These are phyloP conservation scores for Sarcophaga variegata DNA, from an alignment of 2,888 invertebrate genomes.

Conservation along the genomic window DNA sequence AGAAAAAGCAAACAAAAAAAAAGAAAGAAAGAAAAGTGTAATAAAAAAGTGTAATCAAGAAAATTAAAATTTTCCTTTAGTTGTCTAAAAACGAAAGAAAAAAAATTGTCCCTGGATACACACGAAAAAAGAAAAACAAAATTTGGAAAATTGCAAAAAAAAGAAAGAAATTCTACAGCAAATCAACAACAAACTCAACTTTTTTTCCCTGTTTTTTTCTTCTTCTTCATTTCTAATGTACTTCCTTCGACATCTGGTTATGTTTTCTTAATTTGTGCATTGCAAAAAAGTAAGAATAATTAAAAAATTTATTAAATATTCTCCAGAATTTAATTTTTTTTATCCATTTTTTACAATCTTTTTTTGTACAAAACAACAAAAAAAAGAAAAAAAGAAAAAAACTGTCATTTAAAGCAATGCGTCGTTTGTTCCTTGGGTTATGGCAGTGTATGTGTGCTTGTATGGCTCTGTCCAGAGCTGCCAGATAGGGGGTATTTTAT, in stretches of 20 bases:
- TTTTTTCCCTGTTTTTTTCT: neutral
- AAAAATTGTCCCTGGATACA: constrained; percentile 35
- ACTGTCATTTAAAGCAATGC: constrained; percentile 57
- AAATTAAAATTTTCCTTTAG: constrained; percentile 14
- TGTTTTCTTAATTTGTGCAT: neutral
- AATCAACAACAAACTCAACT: neutral
- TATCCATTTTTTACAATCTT: neutral
- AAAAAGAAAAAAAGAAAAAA: constrained; percentile 19
- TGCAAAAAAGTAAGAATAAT: neutral
- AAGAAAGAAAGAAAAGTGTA: constrained; percentile 22
- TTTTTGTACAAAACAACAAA: neutral
- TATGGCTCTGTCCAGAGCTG: neutral
- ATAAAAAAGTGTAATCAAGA: constrained; percentile 25
- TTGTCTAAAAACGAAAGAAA: neutral
- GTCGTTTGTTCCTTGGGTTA: constrained; percentile 42
- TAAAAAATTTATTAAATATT: neutral
- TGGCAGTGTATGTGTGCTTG: constrained; percentile 23
- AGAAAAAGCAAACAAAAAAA: neutral
- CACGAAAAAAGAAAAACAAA: constrained; percentile 22
- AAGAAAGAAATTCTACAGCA: neutral
- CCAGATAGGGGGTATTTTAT: constrained; percentile 13
- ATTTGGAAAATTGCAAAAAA: constrained; percentile 8
- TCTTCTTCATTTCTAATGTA: neutral
- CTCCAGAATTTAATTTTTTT: constrained; percentile 20
- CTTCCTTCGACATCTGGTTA: neutral